phyloP scores from a whole-genome alignment of 2,888 invertebrate genomes.

The Sialis fuliginosa region DNA sequence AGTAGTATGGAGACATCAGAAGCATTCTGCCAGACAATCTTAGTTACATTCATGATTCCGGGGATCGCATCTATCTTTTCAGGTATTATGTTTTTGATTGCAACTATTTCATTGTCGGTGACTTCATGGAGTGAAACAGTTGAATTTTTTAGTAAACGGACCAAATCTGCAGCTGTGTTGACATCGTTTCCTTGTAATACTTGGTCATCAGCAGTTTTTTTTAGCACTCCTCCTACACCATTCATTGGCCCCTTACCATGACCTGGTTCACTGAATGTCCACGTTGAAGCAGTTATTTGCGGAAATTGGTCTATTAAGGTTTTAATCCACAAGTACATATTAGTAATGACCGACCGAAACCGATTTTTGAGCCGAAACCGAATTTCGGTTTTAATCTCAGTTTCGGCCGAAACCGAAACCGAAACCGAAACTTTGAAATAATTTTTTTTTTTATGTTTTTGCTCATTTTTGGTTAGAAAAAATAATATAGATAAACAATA shows the following conservation, averaged over 20 bases:
- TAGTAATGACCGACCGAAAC: too few relatives aligned
- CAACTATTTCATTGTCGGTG: not conserved
- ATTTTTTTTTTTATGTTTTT: too few relatives aligned
- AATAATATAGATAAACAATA: too few relatives aligned
- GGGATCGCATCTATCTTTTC: conserved; percentile 1
- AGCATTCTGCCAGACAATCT: conserved; percentile 3
- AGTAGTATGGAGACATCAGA: conserved; percentile 2
- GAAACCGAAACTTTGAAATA: too few relatives aligned
- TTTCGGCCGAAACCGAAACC: too few relatives aligned
- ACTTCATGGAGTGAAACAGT: conserved; percentile 8
- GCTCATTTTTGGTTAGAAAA: too few relatives aligned
- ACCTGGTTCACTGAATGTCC: conserved; percentile 8
- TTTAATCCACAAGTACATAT: conserved; percentile 10
- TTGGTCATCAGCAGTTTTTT: conserved; percentile 6
- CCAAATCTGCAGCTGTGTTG: conserved; percentile 11
- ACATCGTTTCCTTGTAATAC: conserved; percentile 10
- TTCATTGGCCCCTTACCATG: conserved; percentile 4
- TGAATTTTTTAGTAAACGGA: conserved; percentile 9
- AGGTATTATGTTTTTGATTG: conserved; percentile 6
- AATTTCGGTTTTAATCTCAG: too few relatives aligned
- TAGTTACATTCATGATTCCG: conserved; percentile 4
- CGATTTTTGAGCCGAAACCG: too few relatives aligned
- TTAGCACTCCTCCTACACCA: conserved; percentile 6
- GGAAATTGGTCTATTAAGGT: conserved; percentile 9
- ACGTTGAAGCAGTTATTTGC: conserved; percentile 9